phyloP scores from a whole-genome alignment of 2,113 vertebrate genomes.

The Periophthalmodon schlosseri region DNA sequence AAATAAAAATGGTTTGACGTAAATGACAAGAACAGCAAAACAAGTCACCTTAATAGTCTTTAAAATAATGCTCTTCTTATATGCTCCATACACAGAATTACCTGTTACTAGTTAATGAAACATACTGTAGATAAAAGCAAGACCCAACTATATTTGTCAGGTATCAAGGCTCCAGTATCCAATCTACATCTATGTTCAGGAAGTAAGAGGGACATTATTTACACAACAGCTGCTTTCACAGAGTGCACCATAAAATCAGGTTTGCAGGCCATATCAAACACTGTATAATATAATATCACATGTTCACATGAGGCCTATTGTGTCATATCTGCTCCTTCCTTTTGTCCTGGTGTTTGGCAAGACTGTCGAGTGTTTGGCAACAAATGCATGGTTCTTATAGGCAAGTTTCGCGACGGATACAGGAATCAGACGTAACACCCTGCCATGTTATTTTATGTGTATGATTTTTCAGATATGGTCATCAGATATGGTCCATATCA shows the following conservation, averaged over 20 bases:
- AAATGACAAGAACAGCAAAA: conserved; percentile 52
- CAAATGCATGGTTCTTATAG: conserved; percentile 9
- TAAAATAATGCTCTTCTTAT: not conserved
- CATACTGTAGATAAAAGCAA: conserved; percentile 14
- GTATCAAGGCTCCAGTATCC: conserved; percentile 48
- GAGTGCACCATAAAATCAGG: conserved; percentile 50
- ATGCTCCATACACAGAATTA: not conserved
- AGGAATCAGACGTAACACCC: conserved; percentile 21
- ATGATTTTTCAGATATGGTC: not conserved
- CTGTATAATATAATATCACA: conserved; percentile 13
- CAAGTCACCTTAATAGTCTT: conserved; percentile 38
- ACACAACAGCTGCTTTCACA: conserved; percentile 47
- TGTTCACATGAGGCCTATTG: conserved; percentile 4
- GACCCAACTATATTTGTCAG: conserved; percentile 19
- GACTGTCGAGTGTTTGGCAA: conserved; percentile 11
- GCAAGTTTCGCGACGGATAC: conserved; percentile 40
- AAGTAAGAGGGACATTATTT: conserved; percentile 49
- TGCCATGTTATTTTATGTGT: conserved; percentile 19
- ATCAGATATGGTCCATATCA: conserved; percentile 47
- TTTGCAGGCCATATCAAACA: conserved; percentile 42
- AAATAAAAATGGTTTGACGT: conserved; percentile 27
- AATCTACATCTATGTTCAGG: conserved; percentile 37
- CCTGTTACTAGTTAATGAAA: not conserved
- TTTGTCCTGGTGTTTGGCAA: conserved; percentile 18
- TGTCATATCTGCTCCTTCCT: not conserved